Conservation (phyloP, 2,113 vertebrate genomes). For the Gobiocypris rarus region DNA sequence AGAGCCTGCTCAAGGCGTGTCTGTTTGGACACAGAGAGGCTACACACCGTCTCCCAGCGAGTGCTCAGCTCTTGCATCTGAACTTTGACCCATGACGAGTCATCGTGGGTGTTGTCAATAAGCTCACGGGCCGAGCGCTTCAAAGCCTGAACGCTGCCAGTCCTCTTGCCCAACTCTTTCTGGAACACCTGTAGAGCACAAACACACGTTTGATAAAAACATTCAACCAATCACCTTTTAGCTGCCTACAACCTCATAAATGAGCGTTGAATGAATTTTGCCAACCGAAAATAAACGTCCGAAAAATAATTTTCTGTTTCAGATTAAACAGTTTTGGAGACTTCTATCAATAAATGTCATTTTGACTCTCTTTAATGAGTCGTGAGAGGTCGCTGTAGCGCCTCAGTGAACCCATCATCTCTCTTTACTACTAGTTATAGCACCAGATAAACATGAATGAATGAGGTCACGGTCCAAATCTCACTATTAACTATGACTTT, state of each 20-base stretch:
- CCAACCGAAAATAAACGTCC: too few relatives aligned
- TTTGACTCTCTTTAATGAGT: too few relatives aligned
- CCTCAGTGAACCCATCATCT: too few relatives aligned
- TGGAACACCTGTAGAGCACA: conserved; percentile 87
- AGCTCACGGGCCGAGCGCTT: conserved; percentile 93
- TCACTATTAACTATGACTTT: too few relatives aligned
- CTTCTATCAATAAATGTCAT: too few relatives aligned
- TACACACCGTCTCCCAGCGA: conserved; percentile 95
- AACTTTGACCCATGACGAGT: conserved; percentile 96
- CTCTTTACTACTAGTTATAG: too few relatives aligned
- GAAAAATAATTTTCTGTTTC: too few relatives aligned
- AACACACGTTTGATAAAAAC: background rate
- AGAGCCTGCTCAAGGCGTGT: conserved; percentile 91
- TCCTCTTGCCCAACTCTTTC: conserved; percentile 94
- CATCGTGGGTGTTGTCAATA: conserved; percentile 88
- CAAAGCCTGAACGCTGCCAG: conserved; percentile 90
- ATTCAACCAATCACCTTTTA: background rate
- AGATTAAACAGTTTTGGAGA: too few relatives aligned
- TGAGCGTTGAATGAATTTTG: too few relatives aligned
- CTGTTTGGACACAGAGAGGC: conserved; percentile 94
- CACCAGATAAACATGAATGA: too few relatives aligned
- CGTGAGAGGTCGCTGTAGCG: too few relatives aligned
- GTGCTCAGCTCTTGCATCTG: conserved; percentile 96
- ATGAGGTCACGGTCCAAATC: too few relatives aligned
- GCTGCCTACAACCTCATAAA: background rate